Evolutionary conservation across 2,888 invertebrate genomes (phyloP), one percentile per base, ranked within the genome.

Genomic region (Ptycholaimellus sp.): DNA sequence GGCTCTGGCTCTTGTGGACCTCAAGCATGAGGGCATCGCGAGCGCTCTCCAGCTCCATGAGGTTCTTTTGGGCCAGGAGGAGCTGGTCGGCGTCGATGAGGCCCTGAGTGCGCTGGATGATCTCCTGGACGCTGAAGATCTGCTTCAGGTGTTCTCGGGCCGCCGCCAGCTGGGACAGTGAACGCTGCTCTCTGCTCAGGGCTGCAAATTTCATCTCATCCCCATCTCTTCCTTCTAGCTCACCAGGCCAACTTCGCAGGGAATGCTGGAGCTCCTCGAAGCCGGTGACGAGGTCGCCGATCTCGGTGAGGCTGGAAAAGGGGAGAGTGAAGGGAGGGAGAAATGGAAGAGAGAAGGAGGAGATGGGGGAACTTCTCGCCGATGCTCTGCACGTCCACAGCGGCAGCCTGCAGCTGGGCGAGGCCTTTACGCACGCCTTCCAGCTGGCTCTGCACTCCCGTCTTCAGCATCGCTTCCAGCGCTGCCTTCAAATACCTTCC

Each of bases 121-220:
- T 85, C 52, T 85, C 83, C 9, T 85, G 87, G 1, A 93, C 85
- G 31, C 83, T 87, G 53, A 93, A 90, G 44, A 96, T 87, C 55
- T 93, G 87, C 58, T 87, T 90, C 21, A 96, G 66, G 57, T 96
- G 96, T 56, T 96, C 90, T 54, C 82, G 83, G 0, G 93, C 93
- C 1, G 90, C 87, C 2, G 83, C 85, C 61, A 87, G 83, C 60
- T 68, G 93, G n/a, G n/a, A n/a, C n/a, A n/a, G n/a, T n/a, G n/a
- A n/a, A n/a, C n/a, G n/a, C n/a, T n/a, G n/a, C n/a, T n/a, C n/a
- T n/a, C n/a, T n/a, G n/a, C n/a, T n/a, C n/a, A n/a, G n/a, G n/a
- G n/a, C n/a, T n/a, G n/a, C n/a, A n/a, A n/a, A n/a, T n/a, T n/a
- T n/a, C n/a, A n/a, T n/a, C n/a, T n/a, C n/a, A n/a, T n/a, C n/a